Percentiles rank a stretch among this genome's conserved stretches.
Evolutionary conservation across 1,140 invertebrate genomes (phyloP).

Genomic region (Diachasma alloeum): DNA sequence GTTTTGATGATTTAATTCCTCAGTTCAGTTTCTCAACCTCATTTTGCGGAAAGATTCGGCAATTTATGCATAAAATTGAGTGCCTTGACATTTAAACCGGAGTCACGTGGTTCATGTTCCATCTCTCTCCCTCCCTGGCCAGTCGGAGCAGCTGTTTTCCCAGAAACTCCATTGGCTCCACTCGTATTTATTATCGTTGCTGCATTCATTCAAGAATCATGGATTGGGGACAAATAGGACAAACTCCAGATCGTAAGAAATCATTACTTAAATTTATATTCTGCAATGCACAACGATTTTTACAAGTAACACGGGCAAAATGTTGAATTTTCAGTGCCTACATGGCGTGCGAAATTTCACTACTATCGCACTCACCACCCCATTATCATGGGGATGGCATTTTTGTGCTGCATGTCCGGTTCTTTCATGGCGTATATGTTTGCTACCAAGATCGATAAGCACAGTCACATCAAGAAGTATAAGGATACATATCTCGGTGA

Average conservation of each 20-base stretch:
- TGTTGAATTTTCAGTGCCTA: neutral
- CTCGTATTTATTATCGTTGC: neutral
- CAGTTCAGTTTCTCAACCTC: too few relatives aligned
- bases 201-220: neutral
- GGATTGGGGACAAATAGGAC: neutral
- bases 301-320: neutral
- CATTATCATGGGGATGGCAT: neutral
- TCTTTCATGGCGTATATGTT: neutral
- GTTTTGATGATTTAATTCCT: too few relatives aligned
- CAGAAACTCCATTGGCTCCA: neutral
- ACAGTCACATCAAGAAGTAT: neutral
- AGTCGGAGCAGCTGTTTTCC: neutral
- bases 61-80: too few relatives aligned
- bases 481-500: neutral
- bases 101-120: too few relatives aligned
- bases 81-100: too few relatives aligned
- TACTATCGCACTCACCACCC: neutral
- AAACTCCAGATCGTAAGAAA: neutral
- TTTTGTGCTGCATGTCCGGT: neutral
- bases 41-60: too few relatives aligned
- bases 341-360: neutral
- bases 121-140: too few relatives aligned
- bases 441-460: neutral
- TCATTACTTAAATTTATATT: neutral
- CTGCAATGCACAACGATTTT: neutral